Evolutionary conservation across 1,140 invertebrate genomes (phyloP).

Genomic region (Drosophila erecta): DNA sequence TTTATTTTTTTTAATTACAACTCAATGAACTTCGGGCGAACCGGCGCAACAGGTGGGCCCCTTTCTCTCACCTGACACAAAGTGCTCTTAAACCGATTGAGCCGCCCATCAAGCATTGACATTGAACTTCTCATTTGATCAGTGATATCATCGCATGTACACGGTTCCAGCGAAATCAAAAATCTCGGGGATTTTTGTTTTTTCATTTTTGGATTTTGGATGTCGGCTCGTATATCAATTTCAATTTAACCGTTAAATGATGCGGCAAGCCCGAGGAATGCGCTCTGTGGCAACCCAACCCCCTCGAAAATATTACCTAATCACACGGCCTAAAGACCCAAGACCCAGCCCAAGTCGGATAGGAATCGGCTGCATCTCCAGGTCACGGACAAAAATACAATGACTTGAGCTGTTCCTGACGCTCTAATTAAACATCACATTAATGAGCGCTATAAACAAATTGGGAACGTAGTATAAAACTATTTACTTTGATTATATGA

Average conservation of each 20-base stretch:
- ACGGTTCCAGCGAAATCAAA: constrained; percentile 20
- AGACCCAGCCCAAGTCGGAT: constrained; percentile 10
- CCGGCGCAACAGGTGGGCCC: constrained; percentile 71
- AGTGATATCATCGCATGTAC: constrained; percentile 35
- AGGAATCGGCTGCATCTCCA: neutral
- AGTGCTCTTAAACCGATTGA: constrained; percentile 59
- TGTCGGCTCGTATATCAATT: constrained; percentile 60
- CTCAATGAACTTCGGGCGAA: constrained; percentile 76
- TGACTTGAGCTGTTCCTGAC: neutral
- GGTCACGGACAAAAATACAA: constrained; percentile 2
- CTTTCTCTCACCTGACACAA: constrained; percentile 54
- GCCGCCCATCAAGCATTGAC: constrained; percentile 58
- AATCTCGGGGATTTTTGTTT: constrained; percentile 20
- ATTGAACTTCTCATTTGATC: constrained; percentile 70
- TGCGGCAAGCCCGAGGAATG: constrained; percentile 48
- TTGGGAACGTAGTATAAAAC: too few species aligned
- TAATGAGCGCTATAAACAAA: neutral
- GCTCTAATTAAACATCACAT: neutral
- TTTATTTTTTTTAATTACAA: constrained; percentile 62
- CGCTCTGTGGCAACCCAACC: constrained; percentile 16
- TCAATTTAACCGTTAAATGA: constrained; percentile 58
- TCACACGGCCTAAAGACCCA: constrained; percentile 33
- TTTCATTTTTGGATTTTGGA: neutral
- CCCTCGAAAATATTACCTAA: constrained; percentile 51
- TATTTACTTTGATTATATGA: too few species aligned